Evolutionary conservation across 2,113 vertebrate species (phyloP), one percentile per base, ranked within the genome.

Genomic region (Rhinogobius similis): DNA sequence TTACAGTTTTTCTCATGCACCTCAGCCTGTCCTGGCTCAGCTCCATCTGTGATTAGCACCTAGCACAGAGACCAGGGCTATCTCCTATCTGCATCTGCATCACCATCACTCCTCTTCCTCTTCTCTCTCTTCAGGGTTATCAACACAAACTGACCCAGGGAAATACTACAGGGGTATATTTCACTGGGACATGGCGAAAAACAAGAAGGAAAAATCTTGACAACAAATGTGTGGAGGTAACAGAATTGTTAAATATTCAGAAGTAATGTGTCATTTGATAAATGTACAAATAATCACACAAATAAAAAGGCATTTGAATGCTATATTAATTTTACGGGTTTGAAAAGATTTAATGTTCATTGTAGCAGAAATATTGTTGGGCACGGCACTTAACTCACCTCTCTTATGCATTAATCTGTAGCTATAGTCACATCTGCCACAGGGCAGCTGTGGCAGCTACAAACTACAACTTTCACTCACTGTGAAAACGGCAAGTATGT

Each of bases 31-130:
- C 29, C 27, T 20, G 61, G 70, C 48, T 56, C 70, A 41, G 50
- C 59, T 5, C 68, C 23, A 46, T 79, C 59, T 85, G 82, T 73
- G 69, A 91, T 90, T 90, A 89, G 89, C 85, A 89, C 77, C 78
- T 86, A 69, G 75, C 44, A 41, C 69, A 79, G 75, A 11, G 69
- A 75, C 69, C 44, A 46, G 16, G 59, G 44, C 56, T 82, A 88
- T 89, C 87, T 89, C 71, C 86, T 85, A 89, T 89, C 88, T 77
- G n/a, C 0, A 85, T 91, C 87, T 86, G 68, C 41, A 83, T 86
- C 79, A 36, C 68, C 68, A 82, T 86, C 87, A 78, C 68, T 89
- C 84, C 78, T 70, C 65, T 9, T 68, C 66, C 61, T 70, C 78
- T 65, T 76, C 56, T 26, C 52, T 55, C 52, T 84, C 86, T 89